Evolutionary conservation across 2,113 vertebrate genomes (phyloP).

Genomic region (Genyomyrus donnyi): DNA sequence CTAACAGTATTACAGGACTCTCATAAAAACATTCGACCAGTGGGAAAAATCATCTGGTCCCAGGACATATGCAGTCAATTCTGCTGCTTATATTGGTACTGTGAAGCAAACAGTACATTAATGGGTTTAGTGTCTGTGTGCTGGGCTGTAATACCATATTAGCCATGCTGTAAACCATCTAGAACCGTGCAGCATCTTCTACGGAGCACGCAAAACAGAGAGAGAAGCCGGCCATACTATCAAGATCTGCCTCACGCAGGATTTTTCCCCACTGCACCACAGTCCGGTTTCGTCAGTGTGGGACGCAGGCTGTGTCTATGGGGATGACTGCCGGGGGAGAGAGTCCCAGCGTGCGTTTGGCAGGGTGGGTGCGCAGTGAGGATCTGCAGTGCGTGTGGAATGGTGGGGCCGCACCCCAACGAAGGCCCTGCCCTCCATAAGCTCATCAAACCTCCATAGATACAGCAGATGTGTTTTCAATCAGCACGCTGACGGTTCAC

Average conservation of each 20-base stretch:
- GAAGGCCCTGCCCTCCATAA: conserved; percentile 20
- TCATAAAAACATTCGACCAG: not conserved
- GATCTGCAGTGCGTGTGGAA: conserved; percentile 43
- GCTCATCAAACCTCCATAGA: not conserved
- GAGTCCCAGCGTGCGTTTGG: conserved; percentile 66
- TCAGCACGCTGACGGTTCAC: not conserved
- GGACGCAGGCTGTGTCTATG: conserved; percentile 68
- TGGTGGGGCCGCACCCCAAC: conserved; percentile 33
- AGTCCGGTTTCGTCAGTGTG: conserved; percentile 11
- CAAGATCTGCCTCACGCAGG: not conserved
- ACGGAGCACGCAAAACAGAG: not conserved
- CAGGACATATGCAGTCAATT: not conserved
- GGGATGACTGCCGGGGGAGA: conserved; percentile 65
- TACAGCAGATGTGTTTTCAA: not conserved
- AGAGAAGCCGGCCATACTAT: not conserved
- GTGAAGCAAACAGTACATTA: not conserved
- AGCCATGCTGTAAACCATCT: not conserved
- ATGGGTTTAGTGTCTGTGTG: not conserved
- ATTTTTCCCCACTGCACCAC: not conserved
- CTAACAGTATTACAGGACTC: not conserved
- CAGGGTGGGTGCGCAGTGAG: conserved; percentile 44
- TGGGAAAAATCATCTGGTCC: not conserved
- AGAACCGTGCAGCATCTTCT: not conserved
- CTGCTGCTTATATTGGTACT: not conserved
- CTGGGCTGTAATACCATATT: not conserved